Evolutionary conservation across 2,888 invertebrate species (phyloP), one percentile per base, ranked within the genome.

Genomic region (Athripsodes cinereus): DNA sequence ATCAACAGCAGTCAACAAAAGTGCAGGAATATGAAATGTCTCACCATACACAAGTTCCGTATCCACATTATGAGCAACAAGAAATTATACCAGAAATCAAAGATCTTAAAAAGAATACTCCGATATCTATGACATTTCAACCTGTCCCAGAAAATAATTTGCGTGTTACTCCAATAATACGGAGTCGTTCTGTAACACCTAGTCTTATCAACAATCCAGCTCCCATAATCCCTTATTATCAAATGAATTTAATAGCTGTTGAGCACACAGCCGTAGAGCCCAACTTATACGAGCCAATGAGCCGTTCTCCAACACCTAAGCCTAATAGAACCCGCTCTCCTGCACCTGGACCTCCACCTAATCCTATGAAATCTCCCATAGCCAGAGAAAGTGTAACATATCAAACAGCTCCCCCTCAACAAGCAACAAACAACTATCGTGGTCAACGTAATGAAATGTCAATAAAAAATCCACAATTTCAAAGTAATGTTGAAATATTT

Each of bases 181-280:
- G 76, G 52, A 76, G 77, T 62, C 76, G 87, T 57, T 81, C 88
- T 2, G 76, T 80, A 59, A 88, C 88, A 19, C 88, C 90, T 0
- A 86, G 86, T 68, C 72, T 82, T 73, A 85, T 84, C 58, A 88
- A 88, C 68, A 86, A 86, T 71, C 87, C 90, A 22, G 87, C 88
- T 1, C 84, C 89, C 11, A 78, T 84, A 52, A 83, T 92, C 65
- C 91, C 91, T 8, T 84, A 83, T 66, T 92, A 92, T 69, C 91
- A 92, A 72, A 85, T 85, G 71, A 86, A 87, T 71, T 76, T 90
- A 65, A 84, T 87, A 31, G 81, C 85, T n/a, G 84, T 84, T 47
- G 82, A 85, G 68, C 82, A 83, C 67, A 67, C 73, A 55, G 81
- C 87, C 3, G 75, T 83, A 1, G 80, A 81, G 66, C 76, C 78